Percentiles rank a stretch among this genome's conserved stretches.
These are phyloP conservation scores for Poeciliopsis turrubarensis DNA, from an alignment of 2,113 vertebrate species.

Conservation along the genomic window DNA sequence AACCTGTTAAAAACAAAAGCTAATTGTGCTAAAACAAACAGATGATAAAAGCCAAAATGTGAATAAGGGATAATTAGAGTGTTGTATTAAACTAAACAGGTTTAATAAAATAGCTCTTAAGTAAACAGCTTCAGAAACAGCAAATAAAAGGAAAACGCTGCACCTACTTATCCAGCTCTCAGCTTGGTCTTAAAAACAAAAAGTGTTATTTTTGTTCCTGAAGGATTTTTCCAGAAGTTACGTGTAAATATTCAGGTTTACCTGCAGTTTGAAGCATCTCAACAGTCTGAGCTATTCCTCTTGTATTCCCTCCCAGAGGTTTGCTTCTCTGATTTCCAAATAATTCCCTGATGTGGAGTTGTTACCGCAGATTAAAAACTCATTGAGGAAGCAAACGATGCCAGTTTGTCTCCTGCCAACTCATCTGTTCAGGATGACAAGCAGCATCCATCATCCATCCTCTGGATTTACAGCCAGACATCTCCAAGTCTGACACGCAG, in stretches of 20 bases:
- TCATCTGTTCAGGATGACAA: conserved; percentile 69
- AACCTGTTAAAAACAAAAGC: conserved; percentile 39
- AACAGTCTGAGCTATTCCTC: conserved; percentile 9
- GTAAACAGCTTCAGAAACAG: conserved; percentile 1
- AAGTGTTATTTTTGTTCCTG: not conserved
- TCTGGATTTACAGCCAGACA: conserved; percentile 31
- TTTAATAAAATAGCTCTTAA: conserved; percentile 26
- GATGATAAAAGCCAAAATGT: conserved; percentile 17
- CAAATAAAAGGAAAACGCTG: not conserved
- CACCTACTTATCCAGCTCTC: not conserved
- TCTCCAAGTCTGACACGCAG: conserved; percentile 24
- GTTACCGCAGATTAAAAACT: conserved; percentile 70
- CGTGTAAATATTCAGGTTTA: not conserved
- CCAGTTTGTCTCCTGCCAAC: conserved; percentile 55
- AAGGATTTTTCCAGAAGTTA: no score
- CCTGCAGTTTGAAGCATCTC: not conserved
- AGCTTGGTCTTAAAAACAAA: not conserved
- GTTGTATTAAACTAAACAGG: conserved; percentile 23
- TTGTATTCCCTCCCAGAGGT: conserved; percentile 3
- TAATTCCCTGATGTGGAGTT: conserved; percentile 50
- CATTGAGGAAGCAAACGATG: conserved; percentile 50
- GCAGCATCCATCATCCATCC: conserved; percentile 69
- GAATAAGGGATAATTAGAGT: conserved; percentile 14
- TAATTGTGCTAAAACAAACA: conserved; percentile 41
- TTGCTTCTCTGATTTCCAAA: conserved; percentile 46